phyloP scores from a whole-genome alignment of 1,140 invertebrate genomes.

The Drosophila asahinai region DNA sequence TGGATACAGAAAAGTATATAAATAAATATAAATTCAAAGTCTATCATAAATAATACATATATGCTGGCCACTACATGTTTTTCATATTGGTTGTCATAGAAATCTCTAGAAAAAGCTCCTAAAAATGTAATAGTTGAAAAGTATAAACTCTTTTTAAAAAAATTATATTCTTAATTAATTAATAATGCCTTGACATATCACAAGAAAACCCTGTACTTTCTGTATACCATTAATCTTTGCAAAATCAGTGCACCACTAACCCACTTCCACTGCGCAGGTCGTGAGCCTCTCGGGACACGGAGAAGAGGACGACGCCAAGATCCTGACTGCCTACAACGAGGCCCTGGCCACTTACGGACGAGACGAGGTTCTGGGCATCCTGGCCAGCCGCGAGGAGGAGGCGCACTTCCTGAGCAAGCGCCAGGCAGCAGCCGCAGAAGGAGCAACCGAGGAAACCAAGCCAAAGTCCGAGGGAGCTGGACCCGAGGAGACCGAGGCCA shows the following conservation, averaged over 20 bases:
- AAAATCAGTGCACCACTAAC: neutral
- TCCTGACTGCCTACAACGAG: conserved; percentile 86
- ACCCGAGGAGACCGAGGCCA: conserved; percentile 62
- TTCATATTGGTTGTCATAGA: neutral
- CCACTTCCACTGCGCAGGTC: conserved; percentile 78
- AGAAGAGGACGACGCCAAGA: conserved; percentile 86
- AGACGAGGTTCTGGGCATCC: conserved; percentile 86
- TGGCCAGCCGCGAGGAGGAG: conserved; percentile 85
- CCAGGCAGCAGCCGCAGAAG: conserved; percentile 37
- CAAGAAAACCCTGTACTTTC: neutral
- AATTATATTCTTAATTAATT: neutral
- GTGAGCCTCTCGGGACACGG: conserved; percentile 86
- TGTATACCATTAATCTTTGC: neutral
- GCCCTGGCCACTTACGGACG: conserved; percentile 86
- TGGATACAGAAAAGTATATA: conserved; percentile 10
- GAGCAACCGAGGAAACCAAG: conserved; percentile 17
- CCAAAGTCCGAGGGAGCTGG: conserved; percentile 38
- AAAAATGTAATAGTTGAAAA: no score
- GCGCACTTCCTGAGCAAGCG: conserved; percentile 74
- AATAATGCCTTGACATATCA: no score
- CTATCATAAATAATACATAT: conserved; percentile 9
- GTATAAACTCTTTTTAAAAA: neutral
- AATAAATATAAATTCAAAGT: neutral
- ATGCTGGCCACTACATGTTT: neutral
- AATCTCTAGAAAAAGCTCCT: neutral